phyloP scores from a whole-genome alignment of 2,888 invertebrate genomes.

The Argyresthia albistria region DNA sequence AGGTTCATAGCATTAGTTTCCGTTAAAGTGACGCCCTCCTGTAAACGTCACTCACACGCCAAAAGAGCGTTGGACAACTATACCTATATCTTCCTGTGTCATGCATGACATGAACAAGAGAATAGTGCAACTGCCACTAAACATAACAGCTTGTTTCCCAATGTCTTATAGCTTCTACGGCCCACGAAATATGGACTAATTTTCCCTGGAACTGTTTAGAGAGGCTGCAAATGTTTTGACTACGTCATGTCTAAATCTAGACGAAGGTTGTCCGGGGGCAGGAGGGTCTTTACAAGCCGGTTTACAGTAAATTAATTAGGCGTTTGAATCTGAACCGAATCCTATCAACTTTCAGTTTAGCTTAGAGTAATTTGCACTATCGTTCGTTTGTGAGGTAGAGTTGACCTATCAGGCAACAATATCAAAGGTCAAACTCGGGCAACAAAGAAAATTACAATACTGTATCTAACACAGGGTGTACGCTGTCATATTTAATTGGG shows the following conservation, averaged over 20 bases:
- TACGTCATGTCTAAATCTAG: conserved; percentile 61
- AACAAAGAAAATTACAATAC: too few species aligned
- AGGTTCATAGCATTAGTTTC: too few species aligned
- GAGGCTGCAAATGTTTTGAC: conserved; percentile 25
- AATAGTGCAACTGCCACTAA: conserved; percentile 30
- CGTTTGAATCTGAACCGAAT: conserved; percentile 14
- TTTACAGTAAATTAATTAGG: conserved; percentile 43
- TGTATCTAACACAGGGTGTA: too few species aligned
- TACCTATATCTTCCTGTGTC: too few species aligned
- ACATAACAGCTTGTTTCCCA: conserved; percentile 51
- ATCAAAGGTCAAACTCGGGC: too few species aligned
- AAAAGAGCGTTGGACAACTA: too few species aligned
- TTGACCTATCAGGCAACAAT: too few species aligned
- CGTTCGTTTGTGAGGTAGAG: background rate
- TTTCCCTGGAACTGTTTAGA: background rate
- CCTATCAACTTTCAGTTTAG: conserved; percentile 60
- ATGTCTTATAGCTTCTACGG: conserved; percentile 11
- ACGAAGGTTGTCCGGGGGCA: conserved; percentile 62
- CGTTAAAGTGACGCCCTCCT: too few species aligned
- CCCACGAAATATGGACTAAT: background rate
- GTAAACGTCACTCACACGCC: too few species aligned
- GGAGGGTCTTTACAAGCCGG: conserved; percentile 37
- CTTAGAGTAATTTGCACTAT: conserved; percentile 28
- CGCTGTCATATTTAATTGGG: too few species aligned
- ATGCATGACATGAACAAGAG: too few species aligned